These are phyloP conservation scores for Andrena haemorrhoa DNA, from an alignment of 2,888 invertebrate genomes.

Conservation along the genomic window DNA sequence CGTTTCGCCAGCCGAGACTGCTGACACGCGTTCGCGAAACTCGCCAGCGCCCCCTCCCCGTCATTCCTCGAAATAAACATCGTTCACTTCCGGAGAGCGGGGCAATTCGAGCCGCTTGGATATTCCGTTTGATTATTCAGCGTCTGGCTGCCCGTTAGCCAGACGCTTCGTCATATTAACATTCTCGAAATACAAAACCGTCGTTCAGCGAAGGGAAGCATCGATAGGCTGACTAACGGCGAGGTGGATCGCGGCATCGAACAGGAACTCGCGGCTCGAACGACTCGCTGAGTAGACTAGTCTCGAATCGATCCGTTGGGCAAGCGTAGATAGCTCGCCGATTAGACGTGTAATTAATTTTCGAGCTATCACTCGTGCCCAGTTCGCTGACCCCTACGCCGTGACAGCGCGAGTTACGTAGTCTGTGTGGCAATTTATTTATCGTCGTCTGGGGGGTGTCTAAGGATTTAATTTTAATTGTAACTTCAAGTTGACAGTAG, in stretches of 20 bases:
- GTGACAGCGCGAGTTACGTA: constrained; percentile 5
- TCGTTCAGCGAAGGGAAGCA: constrained; percentile 54
- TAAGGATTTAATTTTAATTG: background rate
- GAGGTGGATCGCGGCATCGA: constrained; percentile 35
- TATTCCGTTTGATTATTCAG: constrained; percentile 72
- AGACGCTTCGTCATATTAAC: constrained; percentile 66
- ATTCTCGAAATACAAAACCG: constrained; percentile 69
- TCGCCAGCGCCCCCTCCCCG: constrained; percentile 26
- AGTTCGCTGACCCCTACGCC: background rate
- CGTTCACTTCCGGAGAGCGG: constrained; percentile 51
- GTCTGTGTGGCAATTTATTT: background rate
- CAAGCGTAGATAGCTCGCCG: constrained; percentile 31
- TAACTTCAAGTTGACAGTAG: too few species aligned
- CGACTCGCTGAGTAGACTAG: background rate
- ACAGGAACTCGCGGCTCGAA: constrained; percentile 11
- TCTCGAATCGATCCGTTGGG: constrained; percentile 26
- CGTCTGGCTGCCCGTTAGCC: constrained; percentile 64
- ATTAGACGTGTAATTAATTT: constrained; percentile 31
- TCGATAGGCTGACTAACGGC: constrained; percentile 40
- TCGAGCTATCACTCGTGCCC: background rate
- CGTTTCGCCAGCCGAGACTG: constrained; percentile 38
- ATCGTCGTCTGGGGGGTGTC: background rate
- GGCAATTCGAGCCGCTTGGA: constrained; percentile 65
- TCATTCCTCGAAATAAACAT: constrained; percentile 54
- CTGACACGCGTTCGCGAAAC: constrained; percentile 53